Conservation (phyloP, 2,797 vertebrate genomes). For the Pseudomugil tenellus region DNA sequence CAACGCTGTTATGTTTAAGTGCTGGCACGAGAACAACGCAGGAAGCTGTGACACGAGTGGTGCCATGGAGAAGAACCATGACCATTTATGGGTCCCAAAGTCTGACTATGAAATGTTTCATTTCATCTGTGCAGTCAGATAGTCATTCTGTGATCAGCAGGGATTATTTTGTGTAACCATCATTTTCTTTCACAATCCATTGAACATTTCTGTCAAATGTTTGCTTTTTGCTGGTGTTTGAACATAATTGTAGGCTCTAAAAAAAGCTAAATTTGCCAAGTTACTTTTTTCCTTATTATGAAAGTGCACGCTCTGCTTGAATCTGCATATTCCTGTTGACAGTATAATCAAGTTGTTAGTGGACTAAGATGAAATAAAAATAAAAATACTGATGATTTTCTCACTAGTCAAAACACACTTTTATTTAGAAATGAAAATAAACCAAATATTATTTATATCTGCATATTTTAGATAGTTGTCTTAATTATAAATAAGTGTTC, state of each 20-base stretch:
- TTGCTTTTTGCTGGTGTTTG: neutral
- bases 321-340: neutral
- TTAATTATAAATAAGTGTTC: no score
- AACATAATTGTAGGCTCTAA: neutral
- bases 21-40: neutral
- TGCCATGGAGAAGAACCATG: constrained; percentile 24
- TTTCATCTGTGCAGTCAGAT: constrained; percentile 45
- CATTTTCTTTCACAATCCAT: neutral
- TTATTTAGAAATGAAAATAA: neutral
- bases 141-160: no score
- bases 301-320: neutral
- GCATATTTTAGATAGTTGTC: no score
- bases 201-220: neutral
- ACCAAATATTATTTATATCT: neutral
- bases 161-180: neutral
- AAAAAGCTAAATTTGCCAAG: neutral
- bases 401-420: neutral
- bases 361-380: neutral
- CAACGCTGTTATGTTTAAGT: neutral
- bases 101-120: neutral
- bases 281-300: neutral
- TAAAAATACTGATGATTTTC: neutral
- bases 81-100: constrained; percentile 30
- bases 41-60: constrained; percentile 23
- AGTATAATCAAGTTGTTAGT: neutral